These are phyloP conservation scores for Ctenoplectra terminalis DNA, from an alignment of 1,140 invertebrate species.

Conservation along the genomic window DNA sequence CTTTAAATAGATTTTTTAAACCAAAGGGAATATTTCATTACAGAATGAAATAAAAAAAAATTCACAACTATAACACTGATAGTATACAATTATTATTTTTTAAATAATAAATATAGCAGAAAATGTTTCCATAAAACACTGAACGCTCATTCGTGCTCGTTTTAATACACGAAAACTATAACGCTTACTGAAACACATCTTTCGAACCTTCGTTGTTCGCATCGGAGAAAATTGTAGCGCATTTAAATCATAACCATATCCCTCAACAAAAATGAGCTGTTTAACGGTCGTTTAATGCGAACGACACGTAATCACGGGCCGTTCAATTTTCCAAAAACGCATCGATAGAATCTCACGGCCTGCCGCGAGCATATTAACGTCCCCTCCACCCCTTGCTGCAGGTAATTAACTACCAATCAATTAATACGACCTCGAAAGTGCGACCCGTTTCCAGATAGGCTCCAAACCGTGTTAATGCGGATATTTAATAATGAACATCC, in stretches of 20 bases:
- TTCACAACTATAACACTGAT: too few relatives aligned
- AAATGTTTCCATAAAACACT: too few relatives aligned
- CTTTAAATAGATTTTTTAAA: too few relatives aligned
- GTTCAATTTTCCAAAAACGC: constrained; percentile 31
- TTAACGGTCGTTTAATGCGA: constrained; percentile 27
- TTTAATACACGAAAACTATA: too few relatives aligned
- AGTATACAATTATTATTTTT: too few relatives aligned
- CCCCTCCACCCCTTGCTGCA: neutral
- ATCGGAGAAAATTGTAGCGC: neutral
- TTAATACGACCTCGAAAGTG: constrained; percentile 32
- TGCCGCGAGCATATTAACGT: constrained; percentile 4
- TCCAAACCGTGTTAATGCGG: neutral
- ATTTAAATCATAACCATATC: constrained; percentile 8
- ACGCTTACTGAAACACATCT: neutral
- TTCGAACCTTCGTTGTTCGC: too few relatives aligned
- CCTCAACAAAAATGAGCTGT: constrained; percentile 24
- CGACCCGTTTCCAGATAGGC: constrained; percentile 8
- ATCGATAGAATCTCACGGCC: constrained; percentile 23
- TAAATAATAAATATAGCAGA: too few relatives aligned
- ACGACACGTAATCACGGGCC: constrained; percentile 20
- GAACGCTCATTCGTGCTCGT: too few relatives aligned
- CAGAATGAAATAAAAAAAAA: too few relatives aligned
- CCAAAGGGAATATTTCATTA: too few relatives aligned
- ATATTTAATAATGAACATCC: constrained; percentile 2
- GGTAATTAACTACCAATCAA: constrained; percentile 38